Conservation (phyloP, 2,888 invertebrate genomes). For the Keiferia lycopersicella region DNA sequence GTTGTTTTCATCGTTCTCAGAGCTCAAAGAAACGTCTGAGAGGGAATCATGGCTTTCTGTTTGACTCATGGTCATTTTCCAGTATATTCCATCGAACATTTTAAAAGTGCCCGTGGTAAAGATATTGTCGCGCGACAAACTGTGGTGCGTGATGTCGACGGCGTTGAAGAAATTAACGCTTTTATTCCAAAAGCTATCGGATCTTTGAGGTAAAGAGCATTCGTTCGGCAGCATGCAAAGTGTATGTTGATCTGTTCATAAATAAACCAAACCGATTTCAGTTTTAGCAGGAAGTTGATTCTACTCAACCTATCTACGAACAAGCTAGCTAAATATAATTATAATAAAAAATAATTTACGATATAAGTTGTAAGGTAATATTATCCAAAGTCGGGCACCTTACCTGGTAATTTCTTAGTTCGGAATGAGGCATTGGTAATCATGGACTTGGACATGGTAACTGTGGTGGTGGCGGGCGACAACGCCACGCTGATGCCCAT, state of each 20-base stretch:
- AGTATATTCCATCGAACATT: conserved; percentile 37
- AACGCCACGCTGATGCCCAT: conserved; percentile 91
- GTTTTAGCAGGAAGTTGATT: conserved; percentile 10
- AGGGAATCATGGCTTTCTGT: conserved; percentile 30
- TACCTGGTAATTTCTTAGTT: conserved; percentile 97
- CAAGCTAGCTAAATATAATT: conserved; percentile 21
- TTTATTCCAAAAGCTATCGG: conserved; percentile 49
- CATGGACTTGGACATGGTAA: conserved; percentile 94
- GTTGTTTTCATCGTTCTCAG: conserved; percentile 24
- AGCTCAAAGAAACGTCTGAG: conserved; percentile 32
- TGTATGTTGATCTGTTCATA: conserved; percentile 55
- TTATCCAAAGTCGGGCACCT: conserved; percentile 38
- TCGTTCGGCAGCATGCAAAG: conserved; percentile 60
- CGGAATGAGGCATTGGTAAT: conserved; percentile 99
- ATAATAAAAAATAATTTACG: conserved; percentile 26
- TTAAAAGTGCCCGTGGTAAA: conserved; percentile 35
- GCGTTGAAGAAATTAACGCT: conserved; percentile 40
- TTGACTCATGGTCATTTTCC: conserved; percentile 37
- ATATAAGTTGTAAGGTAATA: not conserved
- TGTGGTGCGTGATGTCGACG: conserved; percentile 32
- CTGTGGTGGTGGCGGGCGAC: conserved; percentile 86
- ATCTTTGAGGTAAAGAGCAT: conserved; percentile 51
- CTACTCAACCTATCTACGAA: conserved; percentile 35
- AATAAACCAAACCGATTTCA: conserved; percentile 40
- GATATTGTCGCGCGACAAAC: conserved; percentile 21